Evolutionary conservation across 1,140 invertebrate genomes (phyloP), one percentile per base, ranked within the genome.

Genomic region (Ceratosolen solmsi): DNA sequence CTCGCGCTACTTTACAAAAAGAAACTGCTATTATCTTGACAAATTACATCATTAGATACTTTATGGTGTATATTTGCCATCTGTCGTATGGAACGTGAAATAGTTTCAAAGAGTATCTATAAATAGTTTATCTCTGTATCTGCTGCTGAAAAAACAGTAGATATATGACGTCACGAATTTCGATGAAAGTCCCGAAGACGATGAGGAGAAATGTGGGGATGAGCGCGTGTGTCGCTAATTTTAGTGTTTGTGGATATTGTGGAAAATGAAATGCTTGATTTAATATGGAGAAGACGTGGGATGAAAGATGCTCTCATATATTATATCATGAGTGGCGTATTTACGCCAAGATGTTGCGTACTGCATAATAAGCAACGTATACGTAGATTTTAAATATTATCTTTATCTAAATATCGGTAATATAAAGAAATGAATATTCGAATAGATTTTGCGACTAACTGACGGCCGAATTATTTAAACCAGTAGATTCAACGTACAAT

Each of bases 221-320:
- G 13, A 0, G 13, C 27, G 60, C 30, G 13, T 20, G 30, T 20
- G 7, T 33, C 33, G 63, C 63, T 68, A 68, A 68, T 68, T 68
- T 38, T 38, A 68, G 20, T 38, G 36, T n/a, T n/a, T n/a, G 20
- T 38, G 63, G 63, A 38, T 68, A 68, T 68, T 68, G 20, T 68
- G 15, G 33, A 68, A 68, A 38, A 68, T 22, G 51, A 58, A 68
- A n/a, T 20, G 33, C 7, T 38, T 68, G 33, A 38, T 68, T 68
- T 68, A 38, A 68, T 38, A n/a, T 7, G 63, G 36, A n/a, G 33
- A n/a, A 11, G 7, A 38, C 33, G 63, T 15, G 17, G 33, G 33
- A 38, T n/a, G 33, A n/a, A 65, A 36, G 30, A 36, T 36, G 30
- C 25, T 36, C 60, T 36, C 30, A 15, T 36, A 36, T 36, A 65